phyloP scores from a whole-genome alignment of 1,140 invertebrate genomes.

The Lanistes nyassanus region DNA sequence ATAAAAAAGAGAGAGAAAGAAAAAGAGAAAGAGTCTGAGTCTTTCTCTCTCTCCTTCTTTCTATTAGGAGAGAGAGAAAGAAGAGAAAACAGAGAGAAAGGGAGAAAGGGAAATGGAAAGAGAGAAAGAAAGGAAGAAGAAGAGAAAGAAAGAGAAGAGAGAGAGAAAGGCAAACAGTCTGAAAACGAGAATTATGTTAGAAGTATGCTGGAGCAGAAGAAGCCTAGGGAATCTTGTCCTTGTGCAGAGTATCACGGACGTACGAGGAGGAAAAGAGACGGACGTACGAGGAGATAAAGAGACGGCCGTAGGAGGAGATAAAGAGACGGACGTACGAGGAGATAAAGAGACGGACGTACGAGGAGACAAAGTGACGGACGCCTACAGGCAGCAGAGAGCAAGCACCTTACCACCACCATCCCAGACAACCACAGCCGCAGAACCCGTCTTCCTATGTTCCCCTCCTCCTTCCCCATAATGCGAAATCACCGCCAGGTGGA shows the following conservation, averaged over 20 bases:
- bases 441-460: neutral
- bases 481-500: too few species aligned
- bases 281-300: neutral
- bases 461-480: neutral
- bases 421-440: neutral
- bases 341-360: neutral
- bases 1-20: too few species aligned
- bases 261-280: too few species aligned
- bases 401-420: neutral
- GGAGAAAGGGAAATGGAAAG: neutral
- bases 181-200: too few species aligned
- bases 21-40: too few species aligned
- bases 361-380: neutral
- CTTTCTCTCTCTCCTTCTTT: too few species aligned
- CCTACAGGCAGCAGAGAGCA: too few species aligned
- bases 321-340: neutral
- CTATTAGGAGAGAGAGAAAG: neutral
- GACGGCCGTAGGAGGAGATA: neutral
- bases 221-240: too few species aligned
- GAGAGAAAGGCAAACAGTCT: neutral
- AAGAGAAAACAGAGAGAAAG: neutral
- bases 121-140: neutral
- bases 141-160: conserved; percentile 1
- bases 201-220: too few species aligned
- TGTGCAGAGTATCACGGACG: too few species aligned